phyloP scores from a whole-genome alignment of 2,797 vertebrate genomes.

The Rhabdophis nuchalis region DNA sequence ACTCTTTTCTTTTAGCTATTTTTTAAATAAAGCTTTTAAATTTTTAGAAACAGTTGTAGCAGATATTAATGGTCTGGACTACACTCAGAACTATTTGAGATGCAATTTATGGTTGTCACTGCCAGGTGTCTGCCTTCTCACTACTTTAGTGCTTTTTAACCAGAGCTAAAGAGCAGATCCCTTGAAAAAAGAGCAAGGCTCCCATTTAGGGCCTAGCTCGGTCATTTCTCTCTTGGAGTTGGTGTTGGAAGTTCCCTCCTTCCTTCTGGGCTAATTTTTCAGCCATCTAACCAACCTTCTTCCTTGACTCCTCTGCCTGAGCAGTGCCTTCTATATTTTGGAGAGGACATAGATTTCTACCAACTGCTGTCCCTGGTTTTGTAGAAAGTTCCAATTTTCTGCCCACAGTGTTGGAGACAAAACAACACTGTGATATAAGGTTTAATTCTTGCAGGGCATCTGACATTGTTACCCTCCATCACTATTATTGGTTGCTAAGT shows the following conservation, averaged over 20 bases:
- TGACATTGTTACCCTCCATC: not conserved
- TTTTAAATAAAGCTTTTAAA: constrained; percentile 38
- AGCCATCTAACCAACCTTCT: too few relatives aligned
- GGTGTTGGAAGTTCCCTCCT: not conserved
- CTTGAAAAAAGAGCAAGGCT: not conserved
- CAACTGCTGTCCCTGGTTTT: not conserved
- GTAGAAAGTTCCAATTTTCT: not conserved
- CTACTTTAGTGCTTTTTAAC: not conserved
- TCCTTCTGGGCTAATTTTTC: not conserved
- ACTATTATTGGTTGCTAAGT: not conserved
- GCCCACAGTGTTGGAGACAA: not conserved
- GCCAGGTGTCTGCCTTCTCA: not conserved
- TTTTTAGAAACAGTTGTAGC: constrained; percentile 14
- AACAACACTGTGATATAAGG: not conserved
- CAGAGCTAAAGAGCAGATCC: not conserved
- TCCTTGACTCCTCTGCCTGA: not conserved
- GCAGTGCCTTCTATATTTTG: not conserved
- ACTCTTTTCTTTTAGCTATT: constrained; percentile 56
- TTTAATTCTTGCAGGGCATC: not conserved
- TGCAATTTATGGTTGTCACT: constrained; percentile 32
- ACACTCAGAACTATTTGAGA: constrained; percentile 19
- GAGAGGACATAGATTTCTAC: not conserved
- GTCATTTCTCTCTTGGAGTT: not conserved
- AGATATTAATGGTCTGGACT: constrained; percentile 38
- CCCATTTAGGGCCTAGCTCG: not conserved